Evolutionary conservation across 2,113 vertebrate species (phyloP), one percentile per base, ranked within the genome.

Genomic region (Engraulis encrasicolus): DNA sequence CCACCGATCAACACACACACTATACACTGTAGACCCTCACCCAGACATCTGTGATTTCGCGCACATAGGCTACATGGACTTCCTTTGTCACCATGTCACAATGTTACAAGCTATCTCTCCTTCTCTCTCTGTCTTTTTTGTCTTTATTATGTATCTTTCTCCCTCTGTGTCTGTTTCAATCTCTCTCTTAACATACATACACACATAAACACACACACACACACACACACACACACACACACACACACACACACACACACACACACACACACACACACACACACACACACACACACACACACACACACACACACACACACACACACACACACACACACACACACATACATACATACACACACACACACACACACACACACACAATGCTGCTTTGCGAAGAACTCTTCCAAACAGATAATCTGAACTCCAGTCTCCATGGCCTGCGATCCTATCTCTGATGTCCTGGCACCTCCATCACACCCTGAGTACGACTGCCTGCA

Each of bases 201-300:
- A 81, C 52, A 20, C 82, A 66, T 45, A 20, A 80, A 82, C 37
- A 50, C 38, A 80, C 17, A 80, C 78, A 74, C 83, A 36, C 78
- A 34, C 50, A 50, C 27, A 81, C 82, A 78, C 49, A 23, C 52
- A 85, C 86, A 86, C 71, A 84, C 36, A 50, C 50, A 81, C 77
- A 78, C 50, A 14, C 50, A 3, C 50, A 50, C 50, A 3, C 50
- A 50, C 50, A 6, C 12, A 50, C 50, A 50, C 50, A 3, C 50
- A 50, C 50, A 50, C 50, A 3, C 50, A 50, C 12, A 50, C 50
- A 50, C 50, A 50, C 3, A 50, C 50, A 6, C 3, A 14, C 50
- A 6, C 50, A 50, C 50, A 50, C 3, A 14, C 12, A 50, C 50
- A 50, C 15, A 52, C 50, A 52, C 50, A 52, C 50, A 52, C 12